Evolutionary conservation across 1,140 invertebrate genomes (phyloP).

Genomic region (Batillaria attramentaria): DNA sequence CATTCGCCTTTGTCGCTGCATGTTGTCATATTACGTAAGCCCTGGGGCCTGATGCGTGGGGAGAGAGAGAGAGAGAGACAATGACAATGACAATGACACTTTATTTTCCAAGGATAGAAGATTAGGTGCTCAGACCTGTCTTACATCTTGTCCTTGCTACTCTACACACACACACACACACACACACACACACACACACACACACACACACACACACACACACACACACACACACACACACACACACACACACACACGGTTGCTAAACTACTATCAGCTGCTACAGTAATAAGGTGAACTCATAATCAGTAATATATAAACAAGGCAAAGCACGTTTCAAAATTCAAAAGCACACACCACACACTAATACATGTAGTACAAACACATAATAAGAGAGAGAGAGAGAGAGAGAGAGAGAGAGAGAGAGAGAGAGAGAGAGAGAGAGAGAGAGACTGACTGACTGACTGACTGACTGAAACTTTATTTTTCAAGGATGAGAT

Average conservation of each 20-base stretch:
- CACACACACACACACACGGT: neutral
- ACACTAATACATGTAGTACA: no score
- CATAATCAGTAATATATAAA: no score
- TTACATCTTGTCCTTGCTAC: no score
- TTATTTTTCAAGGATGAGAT: neutral
- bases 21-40: neutral
- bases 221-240: conserved; percentile 18
- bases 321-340: no score
- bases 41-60: no score
- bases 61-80: neutral
- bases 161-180: conserved; percentile 16
- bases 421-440: neutral
- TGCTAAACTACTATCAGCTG: neutral
- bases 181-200: conserved; percentile 15
- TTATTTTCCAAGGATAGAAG: neutral
- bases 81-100: neutral
- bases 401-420: conserved; percentile 14
- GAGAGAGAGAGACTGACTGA: conserved; percentile 1
- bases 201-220: conserved; percentile 7
- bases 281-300: no score
- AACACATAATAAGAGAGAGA: no score
- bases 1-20: neutral
- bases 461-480: neutral
- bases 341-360: no score
- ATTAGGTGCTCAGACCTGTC: neutral